Conservation (phyloP, 2,888 invertebrate species). For the Camponotus fellah region DNA sequence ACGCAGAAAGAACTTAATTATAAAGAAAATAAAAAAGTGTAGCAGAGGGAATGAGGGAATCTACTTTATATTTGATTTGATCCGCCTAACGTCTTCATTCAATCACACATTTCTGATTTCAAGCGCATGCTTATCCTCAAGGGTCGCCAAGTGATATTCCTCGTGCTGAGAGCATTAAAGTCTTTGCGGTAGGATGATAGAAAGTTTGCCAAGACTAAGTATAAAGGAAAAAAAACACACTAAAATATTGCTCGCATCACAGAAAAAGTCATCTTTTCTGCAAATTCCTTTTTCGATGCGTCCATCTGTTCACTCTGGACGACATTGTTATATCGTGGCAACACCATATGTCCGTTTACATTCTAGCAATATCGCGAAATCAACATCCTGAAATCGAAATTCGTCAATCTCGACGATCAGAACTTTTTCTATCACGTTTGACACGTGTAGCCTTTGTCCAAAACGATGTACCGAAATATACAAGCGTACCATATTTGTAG, state of each 20-base stretch:
- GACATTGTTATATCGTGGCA: not conserved
- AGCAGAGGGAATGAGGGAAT: constrained; percentile 61
- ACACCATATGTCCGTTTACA: constrained; percentile 6
- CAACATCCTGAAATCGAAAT: constrained; percentile 51
- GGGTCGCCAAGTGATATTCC: constrained; percentile 45
- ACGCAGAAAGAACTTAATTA: not conserved
- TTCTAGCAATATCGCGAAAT: constrained; percentile 39
- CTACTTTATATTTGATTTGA: constrained; percentile 66
- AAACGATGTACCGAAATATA: constrained; percentile 23
- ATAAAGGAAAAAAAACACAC: constrained; percentile 70
- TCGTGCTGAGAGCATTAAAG: constrained; percentile 69
- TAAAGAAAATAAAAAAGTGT: constrained; percentile 37
- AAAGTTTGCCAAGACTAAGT: constrained; percentile 77
- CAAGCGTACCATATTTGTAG: constrained; percentile 6
- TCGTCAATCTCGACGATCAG: constrained; percentile 36
- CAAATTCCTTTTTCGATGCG: constrained; percentile 68
- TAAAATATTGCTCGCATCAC: constrained; percentile 81
- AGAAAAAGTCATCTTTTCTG: constrained; percentile 77
- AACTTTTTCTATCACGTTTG: constrained; percentile 43
- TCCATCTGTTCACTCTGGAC: constrained; percentile 25
- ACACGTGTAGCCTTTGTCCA: constrained; percentile 17
- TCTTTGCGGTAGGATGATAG: constrained; percentile 70
- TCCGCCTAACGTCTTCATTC: constrained; percentile 31
- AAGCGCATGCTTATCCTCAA: constrained; percentile 48
- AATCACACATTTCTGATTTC: constrained; percentile 45